Evolutionary conservation across 1,140 invertebrate species (phyloP).

Genomic region (Acromyrmex charruanus): DNA sequence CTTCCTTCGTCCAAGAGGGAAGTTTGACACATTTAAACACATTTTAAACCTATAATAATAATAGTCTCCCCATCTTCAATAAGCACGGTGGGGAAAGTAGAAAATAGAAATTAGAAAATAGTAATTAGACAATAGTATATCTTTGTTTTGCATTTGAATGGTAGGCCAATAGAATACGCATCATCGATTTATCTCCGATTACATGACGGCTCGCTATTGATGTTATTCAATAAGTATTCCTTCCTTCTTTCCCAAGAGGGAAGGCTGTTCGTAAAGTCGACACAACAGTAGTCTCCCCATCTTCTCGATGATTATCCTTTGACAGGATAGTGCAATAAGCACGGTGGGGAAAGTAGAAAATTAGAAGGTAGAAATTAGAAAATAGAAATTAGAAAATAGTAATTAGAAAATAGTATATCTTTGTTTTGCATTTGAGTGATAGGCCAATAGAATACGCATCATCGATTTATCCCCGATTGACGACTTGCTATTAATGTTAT

Average conservation of each 20-base stretch:
- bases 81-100: no score
- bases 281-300: not conserved
- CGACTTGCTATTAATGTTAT: conserved; percentile 11
- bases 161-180: conserved; percentile 8
- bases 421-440: not conserved
- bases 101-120: no score
- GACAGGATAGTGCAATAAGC: conserved; percentile 40
- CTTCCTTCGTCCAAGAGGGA: not conserved
- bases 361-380: not conserved
- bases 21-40: not conserved
- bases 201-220: conserved; percentile 35
- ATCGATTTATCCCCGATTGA: conserved; percentile 57
- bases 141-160: not conserved
- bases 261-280: not conserved
- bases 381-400: no score
- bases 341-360: no score
- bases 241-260: not conserved
- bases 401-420: no score
- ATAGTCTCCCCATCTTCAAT: not conserved
- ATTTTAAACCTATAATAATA: no score
- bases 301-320: conserved; percentile 23
- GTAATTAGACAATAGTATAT: not conserved
- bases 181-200: conserved; percentile 55
- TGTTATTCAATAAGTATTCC: no score
- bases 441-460: conserved; percentile 8